phyloP scores from a whole-genome alignment of 2,888 invertebrate species.

The Acanthosepion pharaonis region DNA sequence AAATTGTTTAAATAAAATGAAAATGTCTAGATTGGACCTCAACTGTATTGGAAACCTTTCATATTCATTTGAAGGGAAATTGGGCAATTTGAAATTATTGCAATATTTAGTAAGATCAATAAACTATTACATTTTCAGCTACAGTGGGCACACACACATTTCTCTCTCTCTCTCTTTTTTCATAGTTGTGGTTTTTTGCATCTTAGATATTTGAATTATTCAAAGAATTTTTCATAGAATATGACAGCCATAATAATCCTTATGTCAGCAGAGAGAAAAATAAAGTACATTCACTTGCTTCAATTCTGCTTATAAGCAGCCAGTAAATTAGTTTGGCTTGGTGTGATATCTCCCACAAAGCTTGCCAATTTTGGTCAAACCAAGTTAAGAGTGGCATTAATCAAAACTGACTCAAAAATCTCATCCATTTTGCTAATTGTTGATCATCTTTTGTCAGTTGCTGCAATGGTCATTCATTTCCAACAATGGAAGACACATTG shows the following conservation, averaged over 20 bases:
- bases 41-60: too few relatives aligned
- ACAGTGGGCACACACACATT: too few relatives aligned
- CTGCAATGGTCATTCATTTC: background rate
- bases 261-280: background rate
- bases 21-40: too few relatives aligned
- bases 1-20: too few relatives aligned
- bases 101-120: too few relatives aligned
- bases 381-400: background rate
- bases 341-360: background rate
- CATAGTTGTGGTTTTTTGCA: background rate
- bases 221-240: background rate
- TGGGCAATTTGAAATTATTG: too few relatives aligned
- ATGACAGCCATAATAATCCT: background rate
- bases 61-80: too few relatives aligned
- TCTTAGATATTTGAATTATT: background rate
- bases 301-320: background rate
- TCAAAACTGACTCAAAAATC: background rate
- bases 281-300: background rate
- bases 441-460: background rate
- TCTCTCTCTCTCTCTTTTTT: too few relatives aligned
- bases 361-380: background rate
- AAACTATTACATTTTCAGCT: too few relatives aligned
- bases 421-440: constrained; percentile 2
- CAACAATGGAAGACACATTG: background rate
- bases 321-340: background rate